Conservation (phyloP, 1,140 invertebrate genomes). For the Formica selysi region DNA sequence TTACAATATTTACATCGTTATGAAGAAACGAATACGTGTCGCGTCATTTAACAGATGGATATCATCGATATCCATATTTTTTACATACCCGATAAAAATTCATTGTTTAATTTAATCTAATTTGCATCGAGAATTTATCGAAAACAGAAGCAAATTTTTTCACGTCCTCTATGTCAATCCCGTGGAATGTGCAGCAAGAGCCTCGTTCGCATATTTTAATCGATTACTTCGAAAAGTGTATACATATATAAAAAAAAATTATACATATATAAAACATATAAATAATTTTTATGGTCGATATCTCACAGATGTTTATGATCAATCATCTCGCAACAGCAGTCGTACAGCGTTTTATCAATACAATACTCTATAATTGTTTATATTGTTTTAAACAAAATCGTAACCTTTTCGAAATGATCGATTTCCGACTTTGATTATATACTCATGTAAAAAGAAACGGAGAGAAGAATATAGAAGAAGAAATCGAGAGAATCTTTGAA, state of each 20-base stretch:
- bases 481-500: not conserved
- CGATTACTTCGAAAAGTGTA: constrained; percentile 46
- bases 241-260: constrained; percentile 2
- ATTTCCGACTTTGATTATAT: not conserved
- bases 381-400: not conserved
- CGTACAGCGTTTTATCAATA: not conserved
- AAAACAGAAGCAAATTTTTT: constrained; percentile 2
- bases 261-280: not conserved
- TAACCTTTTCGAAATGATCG: not conserved
- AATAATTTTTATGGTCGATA: constrained; percentile 25
- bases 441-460: not conserved
- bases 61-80: not conserved
- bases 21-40: not conserved
- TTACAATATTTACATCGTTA: not conserved
- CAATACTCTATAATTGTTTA: not conserved
- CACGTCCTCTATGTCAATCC: not conserved
- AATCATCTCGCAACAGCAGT: not conserved
- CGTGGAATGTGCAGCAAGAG: constrained; percentile 48
- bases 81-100: constrained; percentile 16
- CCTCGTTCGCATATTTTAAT: constrained; percentile 50
- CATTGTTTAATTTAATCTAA: constrained; percentile 9
- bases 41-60: not conserved
- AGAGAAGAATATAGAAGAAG: not conserved
- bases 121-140: not conserved
- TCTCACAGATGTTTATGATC: not conserved